Percentiles rank a stretch among this genome's conserved stretches.
Evolutionary conservation across 2,113 vertebrate genomes (phyloP).

Genomic region (Electrona antarctica): DNA sequence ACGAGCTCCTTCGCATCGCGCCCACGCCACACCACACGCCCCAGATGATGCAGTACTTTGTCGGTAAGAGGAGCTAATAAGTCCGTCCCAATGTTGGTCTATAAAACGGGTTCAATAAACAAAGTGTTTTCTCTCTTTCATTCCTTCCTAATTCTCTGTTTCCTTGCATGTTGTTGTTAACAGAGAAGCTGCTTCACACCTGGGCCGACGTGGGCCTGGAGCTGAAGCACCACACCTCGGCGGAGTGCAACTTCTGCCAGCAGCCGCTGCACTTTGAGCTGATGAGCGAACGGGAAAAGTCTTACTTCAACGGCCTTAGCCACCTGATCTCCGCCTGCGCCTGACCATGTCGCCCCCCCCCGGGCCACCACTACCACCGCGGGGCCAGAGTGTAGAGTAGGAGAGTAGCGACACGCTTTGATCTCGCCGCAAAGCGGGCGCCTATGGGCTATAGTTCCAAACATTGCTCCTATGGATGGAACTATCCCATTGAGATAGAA

Average conservation of each 20-base stretch:
- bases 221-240: conserved; percentile 88
- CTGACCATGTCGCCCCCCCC: conserved; percentile 74
- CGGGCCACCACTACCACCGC: not conserved
- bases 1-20: conserved; percentile 93
- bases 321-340: conserved; percentile 87
- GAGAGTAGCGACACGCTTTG: too few species aligned
- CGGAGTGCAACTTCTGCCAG: conserved; percentile 93
- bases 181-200: conserved; percentile 87
- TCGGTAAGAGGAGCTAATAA: conserved; percentile 80
- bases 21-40: conserved; percentile 96
- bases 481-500: too few species aligned
- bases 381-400: too few species aligned
- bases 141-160: not conserved
- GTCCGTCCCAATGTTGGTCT: too few species aligned
- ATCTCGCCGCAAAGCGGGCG: too few species aligned
- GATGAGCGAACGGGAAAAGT: conserved; percentile 93
- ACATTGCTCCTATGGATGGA: too few species aligned
- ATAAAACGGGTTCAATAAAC: too few species aligned
- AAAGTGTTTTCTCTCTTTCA: too few species aligned
- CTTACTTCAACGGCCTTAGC: conserved; percentile 94
- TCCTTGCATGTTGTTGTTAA: not conserved
- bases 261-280: conserved; percentile 94
- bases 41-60: conserved; percentile 96
- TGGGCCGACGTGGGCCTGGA: conserved; percentile 90
- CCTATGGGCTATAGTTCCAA: too few species aligned